phyloP scores from a whole-genome alignment of 2,888 invertebrate genomes.

The Pedicia rivosa region DNA sequence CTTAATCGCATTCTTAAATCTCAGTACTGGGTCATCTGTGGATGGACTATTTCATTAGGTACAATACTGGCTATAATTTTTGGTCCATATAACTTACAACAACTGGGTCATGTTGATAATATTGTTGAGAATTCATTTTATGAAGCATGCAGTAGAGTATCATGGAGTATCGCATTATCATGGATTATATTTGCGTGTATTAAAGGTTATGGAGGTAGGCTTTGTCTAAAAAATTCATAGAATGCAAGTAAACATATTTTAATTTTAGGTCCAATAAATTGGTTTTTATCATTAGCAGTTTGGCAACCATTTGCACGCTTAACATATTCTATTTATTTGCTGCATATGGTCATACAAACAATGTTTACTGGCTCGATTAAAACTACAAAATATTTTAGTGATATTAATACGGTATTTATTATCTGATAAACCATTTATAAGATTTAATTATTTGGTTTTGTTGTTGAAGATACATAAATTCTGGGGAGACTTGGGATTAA shows the following conservation, averaged over 20 bases:
- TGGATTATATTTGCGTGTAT: slow-evolving; percentile 16
- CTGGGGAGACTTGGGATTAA: slow-evolving; percentile 12
- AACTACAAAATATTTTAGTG: slow-evolving; percentile 4
- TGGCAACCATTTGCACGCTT: slow-evolving; percentile 14
- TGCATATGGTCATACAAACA: slow-evolving; percentile 12
- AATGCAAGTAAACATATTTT: too few relatives aligned
- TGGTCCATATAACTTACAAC: slow-evolving; percentile 9
- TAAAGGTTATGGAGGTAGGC: slow-evolving; percentile 13
- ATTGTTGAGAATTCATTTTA: slow-evolving; percentile 11
- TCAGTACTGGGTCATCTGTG: slow-evolving; percentile 3
- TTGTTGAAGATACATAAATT: slow-evolving; percentile 11
- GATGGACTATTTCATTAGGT: slow-evolving; percentile 11
- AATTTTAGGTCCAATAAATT: slow-evolving; percentile 12
- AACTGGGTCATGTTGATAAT: not conserved
- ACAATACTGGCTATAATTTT: slow-evolving; percentile 10
- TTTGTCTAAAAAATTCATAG: too few relatives aligned
- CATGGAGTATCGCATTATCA: slow-evolving; percentile 12
- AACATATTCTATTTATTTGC: slow-evolving; percentile 13
- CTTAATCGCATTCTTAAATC: too few relatives aligned
- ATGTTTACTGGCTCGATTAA: slow-evolving; percentile 8
- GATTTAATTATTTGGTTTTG: not conserved
- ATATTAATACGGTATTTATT: slow-evolving; percentile 7
- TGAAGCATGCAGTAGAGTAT: slow-evolving; percentile 10
- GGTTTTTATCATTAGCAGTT: slow-evolving; percentile 11
- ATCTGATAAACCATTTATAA: not conserved